Conservation (phyloP, 2,797 vertebrate species). For the Epinephelus coioides region DNA sequence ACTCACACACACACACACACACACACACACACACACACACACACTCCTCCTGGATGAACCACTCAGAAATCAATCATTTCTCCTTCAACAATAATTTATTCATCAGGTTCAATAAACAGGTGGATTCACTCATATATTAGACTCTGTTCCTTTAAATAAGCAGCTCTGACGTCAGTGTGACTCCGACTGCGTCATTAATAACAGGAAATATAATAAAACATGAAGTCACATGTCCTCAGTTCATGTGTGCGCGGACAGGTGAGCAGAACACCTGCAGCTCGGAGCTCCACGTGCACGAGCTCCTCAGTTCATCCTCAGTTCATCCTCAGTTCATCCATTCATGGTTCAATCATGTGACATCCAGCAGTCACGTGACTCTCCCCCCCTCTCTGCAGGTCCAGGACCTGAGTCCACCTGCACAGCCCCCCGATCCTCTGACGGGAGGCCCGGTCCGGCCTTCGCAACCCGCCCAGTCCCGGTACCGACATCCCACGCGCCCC, state of each 20-base stretch:
- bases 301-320: neutral
- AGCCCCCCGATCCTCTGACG: neutral
- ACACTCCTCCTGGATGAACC: slow-evolving; percentile 33
- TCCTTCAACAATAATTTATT: slow-evolving; percentile 82
- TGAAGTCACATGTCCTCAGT: slow-evolving; percentile 18
- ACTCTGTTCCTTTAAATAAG: slow-evolving; percentile 65
- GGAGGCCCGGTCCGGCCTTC: slow-evolving; percentile 15
- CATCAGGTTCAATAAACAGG: slow-evolving; percentile 40
- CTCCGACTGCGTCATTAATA: neutral
- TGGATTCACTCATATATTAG: slow-evolving; percentile 61
- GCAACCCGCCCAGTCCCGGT: slow-evolving; percentile 4
- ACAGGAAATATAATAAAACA: neutral
- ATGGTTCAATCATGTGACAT: slow-evolving; percentile 34
- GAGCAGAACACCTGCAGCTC: slow-evolving; percentile 41
- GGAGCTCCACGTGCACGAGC: slow-evolving; percentile 19
- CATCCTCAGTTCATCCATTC: neutral
- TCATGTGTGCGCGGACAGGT: slow-evolving; percentile 20
- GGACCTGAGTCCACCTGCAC: slow-evolving; percentile 1
- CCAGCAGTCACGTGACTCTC: slow-evolving; percentile 15
- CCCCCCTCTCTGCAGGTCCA: slow-evolving; percentile 4
- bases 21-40: slow-evolving; percentile 24
- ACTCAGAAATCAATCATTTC: slow-evolving; percentile 53
- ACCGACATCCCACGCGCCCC: neutral
- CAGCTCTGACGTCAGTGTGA: slow-evolving; percentile 8
- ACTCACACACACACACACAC: neutral